Conservation (phyloP, 2,113 vertebrate species). For the Callospermophilus lateralis region DNA sequence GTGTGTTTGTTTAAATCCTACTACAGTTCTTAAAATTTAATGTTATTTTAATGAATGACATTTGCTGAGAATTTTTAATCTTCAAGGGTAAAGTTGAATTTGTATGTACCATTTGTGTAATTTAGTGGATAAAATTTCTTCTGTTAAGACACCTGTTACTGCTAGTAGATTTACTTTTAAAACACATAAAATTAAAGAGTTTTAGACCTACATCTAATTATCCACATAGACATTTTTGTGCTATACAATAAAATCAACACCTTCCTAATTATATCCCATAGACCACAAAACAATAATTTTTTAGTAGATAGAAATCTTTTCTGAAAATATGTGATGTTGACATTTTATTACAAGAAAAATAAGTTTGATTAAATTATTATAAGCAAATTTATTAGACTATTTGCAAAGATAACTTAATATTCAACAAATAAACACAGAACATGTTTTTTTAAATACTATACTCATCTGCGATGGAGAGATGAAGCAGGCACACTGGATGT, state of each 20-base stretch:
- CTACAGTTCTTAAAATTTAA: not conserved
- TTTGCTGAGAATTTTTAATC: not conserved
- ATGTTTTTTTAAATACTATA: not conserved
- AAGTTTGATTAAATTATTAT: not conserved
- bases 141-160: not conserved
- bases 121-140: not conserved
- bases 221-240: not conserved
- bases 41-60: not conserved
- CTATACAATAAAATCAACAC: not conserved
- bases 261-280: not conserved
- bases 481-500: slow-evolving; percentile 10
- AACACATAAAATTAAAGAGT: not conserved
- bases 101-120: not conserved
- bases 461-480: not conserved
- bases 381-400: not conserved
- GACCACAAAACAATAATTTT: not conserved
- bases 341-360: not conserved
- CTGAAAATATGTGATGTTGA: not conserved
- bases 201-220: not conserved
- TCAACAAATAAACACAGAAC: not conserved
- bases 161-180: not conserved
- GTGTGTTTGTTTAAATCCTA: not conserved
- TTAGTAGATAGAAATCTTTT: not conserved
- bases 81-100: not conserved
- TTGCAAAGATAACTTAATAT: slow-evolving; percentile 13